phyloP scores from a whole-genome alignment of 2,113 vertebrate genomes.

The Pandion haliaetus region DNA sequence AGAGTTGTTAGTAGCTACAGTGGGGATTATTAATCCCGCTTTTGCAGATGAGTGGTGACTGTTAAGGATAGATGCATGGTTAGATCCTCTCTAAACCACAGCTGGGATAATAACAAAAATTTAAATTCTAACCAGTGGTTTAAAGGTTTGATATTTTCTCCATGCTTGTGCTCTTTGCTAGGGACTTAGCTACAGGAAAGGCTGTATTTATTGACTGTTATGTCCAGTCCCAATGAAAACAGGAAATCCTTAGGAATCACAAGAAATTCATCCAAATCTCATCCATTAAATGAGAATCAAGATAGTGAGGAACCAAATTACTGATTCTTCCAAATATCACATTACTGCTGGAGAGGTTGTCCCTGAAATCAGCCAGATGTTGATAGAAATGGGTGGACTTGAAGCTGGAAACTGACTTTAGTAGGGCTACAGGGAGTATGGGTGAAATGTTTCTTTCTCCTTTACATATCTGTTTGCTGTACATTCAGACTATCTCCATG shows the following conservation, averaged over 20 bases:
- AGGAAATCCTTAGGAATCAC: neutral
- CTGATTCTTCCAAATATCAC: neutral
- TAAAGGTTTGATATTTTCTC: neutral
- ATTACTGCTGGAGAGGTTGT: neutral
- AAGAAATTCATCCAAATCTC: neutral
- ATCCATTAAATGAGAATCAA: neutral
- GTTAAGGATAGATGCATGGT: neutral
- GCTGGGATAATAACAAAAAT: neutral
- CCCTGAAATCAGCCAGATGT: neutral
- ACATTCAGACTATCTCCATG: neutral
- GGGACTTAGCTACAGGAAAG: neutral
- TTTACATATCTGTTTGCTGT: neutral
- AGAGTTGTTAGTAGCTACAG: neutral
- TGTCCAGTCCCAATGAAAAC: neutral
- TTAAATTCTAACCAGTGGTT: neutral
- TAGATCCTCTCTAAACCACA: neutral
- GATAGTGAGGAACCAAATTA: neutral
- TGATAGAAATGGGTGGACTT: neutral
- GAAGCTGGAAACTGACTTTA: neutral
- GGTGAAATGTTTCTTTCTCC: neutral
- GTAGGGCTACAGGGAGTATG: neutral
- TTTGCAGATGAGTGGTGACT: neutral
- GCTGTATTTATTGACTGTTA: neutral
- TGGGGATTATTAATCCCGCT: neutral
- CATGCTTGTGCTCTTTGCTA: neutral